Base-by-base conservation (phyloP, 2,888 invertebrate species). In the Epinotia nisella region DNA sequence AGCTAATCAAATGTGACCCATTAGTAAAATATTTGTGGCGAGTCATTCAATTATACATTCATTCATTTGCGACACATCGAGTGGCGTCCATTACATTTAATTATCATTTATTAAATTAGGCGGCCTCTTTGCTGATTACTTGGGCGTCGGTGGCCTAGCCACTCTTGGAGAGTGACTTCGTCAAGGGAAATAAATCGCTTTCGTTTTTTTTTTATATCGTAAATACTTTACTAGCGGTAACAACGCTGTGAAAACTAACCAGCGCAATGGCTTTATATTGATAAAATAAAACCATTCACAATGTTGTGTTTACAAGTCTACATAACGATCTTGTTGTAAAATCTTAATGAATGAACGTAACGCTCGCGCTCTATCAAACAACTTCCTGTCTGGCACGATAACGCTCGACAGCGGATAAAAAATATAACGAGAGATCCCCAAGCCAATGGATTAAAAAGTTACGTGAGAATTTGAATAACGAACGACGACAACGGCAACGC, bases 1-100 rank as follows among this genome's bases (percentile, higher is more conserved):
- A 83, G 88, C 85, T 88, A 87, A 90, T 90, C 90, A 87, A 84
- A 89, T 89, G 86, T 83, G 81, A 81, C 78, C 86, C 87, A 89
- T 90, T 90, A 90, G 90, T 90, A 87, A 87, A 89, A 91, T 90
- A 90, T 91, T 90, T 89, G 88, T 90, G 86, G 89, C 88, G 85
- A 86, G 85, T 85, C 87, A 87, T 88, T 89, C 85, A 87, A 90
- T 89, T 89, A 89, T 85, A 89, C 83, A 87, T 88, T 88, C 87
- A 88, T 90, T 89, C 87, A 88, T 90, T 90, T 87, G 84, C 81
- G 83, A 82, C 79, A 85, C 82, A 88, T 87, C 85, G 86, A 89
- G 84, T 86, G 84, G 85, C 84, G 80, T 86, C 88, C 89, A 88
- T 89, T 90, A 90, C 87, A 84, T 88, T 87, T 88, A 87, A 90